Base-by-base conservation (phyloP, 1,140 invertebrate genomes). In the Psix sp. region DNA sequence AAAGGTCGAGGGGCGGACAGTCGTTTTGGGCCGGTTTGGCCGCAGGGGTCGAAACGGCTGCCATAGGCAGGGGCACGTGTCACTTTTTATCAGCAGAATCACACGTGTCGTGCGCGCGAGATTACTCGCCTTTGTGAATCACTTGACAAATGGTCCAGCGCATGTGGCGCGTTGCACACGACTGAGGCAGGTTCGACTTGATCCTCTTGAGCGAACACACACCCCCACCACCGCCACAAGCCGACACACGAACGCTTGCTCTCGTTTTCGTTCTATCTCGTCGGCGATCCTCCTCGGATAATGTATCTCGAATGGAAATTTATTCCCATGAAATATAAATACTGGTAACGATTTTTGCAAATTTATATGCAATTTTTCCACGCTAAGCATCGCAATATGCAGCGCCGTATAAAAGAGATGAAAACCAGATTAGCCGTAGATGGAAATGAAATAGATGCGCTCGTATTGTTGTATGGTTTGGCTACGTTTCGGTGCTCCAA, bases 121-220 rank as follows among this genome's bases (percentile, higher is more conserved):
- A 82, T 82, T 80, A 81, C 80, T 68, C 65, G 74, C 63, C 74
- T 77, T 76, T 76, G 76, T 77, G 57, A 68, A 62, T 29, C 13
- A 40, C 18, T 75, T 81, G 77, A 82, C 75, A 74, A 82, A 84
- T 83, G 78, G 66, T 78, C 80, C 80, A 80, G 51, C 78, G 77
- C 81, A 82, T 83, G 78, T 82, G 82, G 81, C 82, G 83, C 81
- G 77, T 82, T 77, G 82, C 83, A 81, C 81, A 77, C 80, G 79
- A 83, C 82, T 83, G 82, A 82, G 76, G 63, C 63, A 45, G 62
- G 38, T 54, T 77, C 68, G 73, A 45, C 75, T 35, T 40, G 79
- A 77, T 78, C 75, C 74, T 73, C 56, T 40, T 46, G 51, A 21
- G 31, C 49, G 60, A 60, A 78, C 70, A 60, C 81, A 54, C 79